Base-by-base conservation (phyloP, 1,140 invertebrate species). In the Diploscapter pachys region DNA sequence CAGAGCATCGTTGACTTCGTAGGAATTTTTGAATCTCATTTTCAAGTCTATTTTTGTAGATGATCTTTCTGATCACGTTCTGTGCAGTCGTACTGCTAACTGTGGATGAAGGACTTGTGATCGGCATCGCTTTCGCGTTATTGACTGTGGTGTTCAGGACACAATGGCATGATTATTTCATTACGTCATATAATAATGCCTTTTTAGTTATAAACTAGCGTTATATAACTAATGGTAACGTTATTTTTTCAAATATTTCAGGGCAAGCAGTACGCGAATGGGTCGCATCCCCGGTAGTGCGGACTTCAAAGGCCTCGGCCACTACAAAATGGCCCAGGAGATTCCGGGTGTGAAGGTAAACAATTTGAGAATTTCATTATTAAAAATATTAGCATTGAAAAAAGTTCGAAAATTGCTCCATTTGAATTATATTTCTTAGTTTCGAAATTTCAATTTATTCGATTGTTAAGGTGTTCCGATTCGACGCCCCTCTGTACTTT, bases 401-500 rank as follows among this genome's bases (percentile, higher is more conserved):
- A 59, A 59, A 59, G 11, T 2, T 59, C 11, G 13, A 59, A 59
- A 11, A 59, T 13, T 11, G 31, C 5, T 64, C 51, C 5, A 5
- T 13, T 13, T 48, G 63, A 50, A 64, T 31, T 31, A 31, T 31
- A 31, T 31, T 31, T 31, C 31, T 31, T 31, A 31, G 31, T 31
- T 31, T 31, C 31, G 31, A 31, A 31, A 31, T 31, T 31, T 31
- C 31, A 31, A 64, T 64, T 31, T 50, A 50, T 8, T 31, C 31
- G 31, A 31, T 31, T 31, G 31, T 31, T 1, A 31, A 31, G 31
- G 83, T 89, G 4, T 88, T 87, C 80, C 83, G 86, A 49, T 88
- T 88, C 76, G 85, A 87, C 57, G 84, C 86, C 13, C 85, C 87
- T 13, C 66, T 89, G n/a, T 88, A 87, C 78, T 88, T 87, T 78